These are phyloP conservation scores for Reticulitermes speratus DNA, from an alignment of 1,140 invertebrate species.

Conservation along the genomic window DNA sequence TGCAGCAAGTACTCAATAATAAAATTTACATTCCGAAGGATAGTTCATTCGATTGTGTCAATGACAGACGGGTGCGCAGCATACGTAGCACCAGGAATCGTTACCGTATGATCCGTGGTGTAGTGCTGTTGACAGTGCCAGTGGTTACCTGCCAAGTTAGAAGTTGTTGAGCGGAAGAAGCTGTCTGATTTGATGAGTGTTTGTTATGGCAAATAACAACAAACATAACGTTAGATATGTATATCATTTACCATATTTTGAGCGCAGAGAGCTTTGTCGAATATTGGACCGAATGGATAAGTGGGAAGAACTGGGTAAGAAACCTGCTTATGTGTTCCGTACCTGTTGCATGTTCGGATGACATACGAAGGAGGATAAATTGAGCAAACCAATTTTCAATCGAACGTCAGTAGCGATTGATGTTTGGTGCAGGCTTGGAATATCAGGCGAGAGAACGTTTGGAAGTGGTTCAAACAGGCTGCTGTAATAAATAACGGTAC, in stretches of 20 bases:
- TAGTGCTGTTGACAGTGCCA: no score
- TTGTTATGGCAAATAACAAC: conserved; percentile 6
- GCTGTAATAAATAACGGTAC: background rate
- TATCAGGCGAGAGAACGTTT: background rate
- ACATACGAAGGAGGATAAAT: background rate
- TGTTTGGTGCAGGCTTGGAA: background rate
- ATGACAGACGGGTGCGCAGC: no score
- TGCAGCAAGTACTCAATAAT: no score
- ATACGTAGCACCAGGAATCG: no score
- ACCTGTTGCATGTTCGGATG: background rate
- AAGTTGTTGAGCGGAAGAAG: no score
- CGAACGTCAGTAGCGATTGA: background rate
- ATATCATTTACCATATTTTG: conserved; percentile 69
- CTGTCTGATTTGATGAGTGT: background rate
- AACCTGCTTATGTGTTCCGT: background rate
- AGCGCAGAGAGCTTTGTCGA: conserved; percentile 67
- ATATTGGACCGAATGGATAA: conserved; percentile 74
- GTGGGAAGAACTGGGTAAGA: conserved; percentile 71
- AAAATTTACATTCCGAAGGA: no score
- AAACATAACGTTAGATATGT: conserved; percentile 53
- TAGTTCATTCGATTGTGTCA: no score
- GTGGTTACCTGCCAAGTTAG: no score
- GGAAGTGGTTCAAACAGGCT: background rate
- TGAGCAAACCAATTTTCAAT: background rate
- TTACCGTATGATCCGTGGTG: no score